Conservation (phyloP, 2,113 vertebrate genomes). For the Chiloscyllium plagiosum region DNA sequence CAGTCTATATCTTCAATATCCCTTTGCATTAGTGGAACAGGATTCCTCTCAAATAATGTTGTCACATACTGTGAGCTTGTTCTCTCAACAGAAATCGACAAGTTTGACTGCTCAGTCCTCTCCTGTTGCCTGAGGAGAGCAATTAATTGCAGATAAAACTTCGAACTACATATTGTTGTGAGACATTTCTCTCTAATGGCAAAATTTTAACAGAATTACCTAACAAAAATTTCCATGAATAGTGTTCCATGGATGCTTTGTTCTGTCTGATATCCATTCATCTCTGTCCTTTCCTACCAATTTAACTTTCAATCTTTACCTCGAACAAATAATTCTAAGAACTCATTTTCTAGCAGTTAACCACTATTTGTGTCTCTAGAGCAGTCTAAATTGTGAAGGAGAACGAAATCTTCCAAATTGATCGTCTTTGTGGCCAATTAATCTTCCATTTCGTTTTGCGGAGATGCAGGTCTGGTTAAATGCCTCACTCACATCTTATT, state of each 20-base stretch:
- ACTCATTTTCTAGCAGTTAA: neutral
- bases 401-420: neutral
- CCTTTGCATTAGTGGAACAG: too few relatives aligned
- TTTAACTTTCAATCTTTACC: neutral
- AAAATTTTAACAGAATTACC: neutral
- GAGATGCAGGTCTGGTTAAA: neutral
- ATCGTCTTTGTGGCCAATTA: neutral
- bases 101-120: neutral
- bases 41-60: neutral
- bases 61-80: neutral
- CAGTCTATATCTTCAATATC: too few relatives aligned
- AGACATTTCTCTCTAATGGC: neutral
- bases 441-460: neutral
- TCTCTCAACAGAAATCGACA: neutral
- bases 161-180: neutral
- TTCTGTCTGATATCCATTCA: neutral
- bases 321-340: neutral
- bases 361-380: neutral
- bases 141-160: neutral
- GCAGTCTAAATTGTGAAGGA: neutral
- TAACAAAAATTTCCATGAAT: neutral
- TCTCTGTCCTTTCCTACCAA: neutral
- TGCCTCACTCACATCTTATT: neutral
- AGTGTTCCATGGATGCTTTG: neutral
- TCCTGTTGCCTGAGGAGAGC: neutral